Evolutionary conservation across 2,113 vertebrate species (phyloP), one percentile per base, ranked within the genome.

Genomic region (Phoxinus phoxinus): DNA sequence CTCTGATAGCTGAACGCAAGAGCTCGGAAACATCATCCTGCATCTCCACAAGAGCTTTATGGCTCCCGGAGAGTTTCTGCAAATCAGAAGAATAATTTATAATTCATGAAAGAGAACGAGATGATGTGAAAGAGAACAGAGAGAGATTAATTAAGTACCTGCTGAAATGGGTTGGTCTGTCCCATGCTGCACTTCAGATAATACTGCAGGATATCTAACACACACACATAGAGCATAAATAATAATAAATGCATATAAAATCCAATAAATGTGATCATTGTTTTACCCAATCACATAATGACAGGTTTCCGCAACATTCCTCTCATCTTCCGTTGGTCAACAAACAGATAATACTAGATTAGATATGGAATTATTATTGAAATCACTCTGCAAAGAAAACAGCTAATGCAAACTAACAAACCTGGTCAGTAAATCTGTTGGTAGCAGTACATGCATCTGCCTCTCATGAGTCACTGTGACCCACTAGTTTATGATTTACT

Each of bases 11-110:
- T 1, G 94, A 97, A 86, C 86, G 95, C 90, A 98, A 93, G 63
- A 99, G 96, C 51, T 98, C 97, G 0, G 88, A 89, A 88, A 98
- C 95, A 5, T 97, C 93, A 27, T 98, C 98, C 87, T 99, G 98
- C 97, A 99, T 98, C 93, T 99, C 98, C 86, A 99, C 97, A 89
- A 99, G 91, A 0, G 97, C 97, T 93, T 99, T 99, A 93, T 99
- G 97, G 90, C 98, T 96, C 86, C 96, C 96, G 0, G 98, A 99
- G 92, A 99, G 95, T 91, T 97, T 99, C 98, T 99, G 93, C 63
- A 93, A 93, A 37, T 84, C 76, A 90, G 58, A 82, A 1, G 82
- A 5, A 63, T 17, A 51, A 15, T 56, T 7, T 37, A 72, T 27
- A 58, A 83, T 41, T 56, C 30, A 72, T 83, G 32, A 67, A 32